Conservation (phyloP, 1,140 invertebrate genomes). For the Cryptotermes secundus region DNA sequence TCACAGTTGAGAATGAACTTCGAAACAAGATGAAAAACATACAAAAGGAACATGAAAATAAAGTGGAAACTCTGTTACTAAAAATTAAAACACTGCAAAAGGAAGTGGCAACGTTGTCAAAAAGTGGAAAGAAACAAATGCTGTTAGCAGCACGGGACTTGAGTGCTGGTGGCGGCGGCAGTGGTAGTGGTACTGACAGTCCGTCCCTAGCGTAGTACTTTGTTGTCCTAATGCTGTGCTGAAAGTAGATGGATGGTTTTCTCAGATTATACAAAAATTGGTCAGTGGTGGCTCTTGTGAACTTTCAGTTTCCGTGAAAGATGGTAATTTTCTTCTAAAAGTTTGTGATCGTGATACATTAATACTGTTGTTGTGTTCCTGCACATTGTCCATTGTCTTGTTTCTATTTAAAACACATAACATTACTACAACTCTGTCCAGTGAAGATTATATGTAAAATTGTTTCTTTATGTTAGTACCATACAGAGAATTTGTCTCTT, state of each 20-base stretch:
- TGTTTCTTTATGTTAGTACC: no score
- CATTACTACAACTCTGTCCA: no score
- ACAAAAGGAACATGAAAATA: slow-evolving; percentile 78
- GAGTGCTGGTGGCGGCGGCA: slow-evolving; percentile 64
- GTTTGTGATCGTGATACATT: no score
- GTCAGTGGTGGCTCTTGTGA: no score
- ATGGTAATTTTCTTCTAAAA: no score
- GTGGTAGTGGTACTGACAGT: slow-evolving; percentile 74
- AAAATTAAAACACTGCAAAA: slow-evolving; percentile 77
- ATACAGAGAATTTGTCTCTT: no score
- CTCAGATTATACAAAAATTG: no score
- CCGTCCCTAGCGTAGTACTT: background rate
- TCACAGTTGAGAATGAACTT: slow-evolving; percentile 82
- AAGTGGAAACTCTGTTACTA: slow-evolving; percentile 73
- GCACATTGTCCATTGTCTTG: no score
- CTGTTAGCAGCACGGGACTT: slow-evolving; percentile 35
- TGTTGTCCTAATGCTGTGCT: background rate
- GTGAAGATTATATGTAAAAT: no score
- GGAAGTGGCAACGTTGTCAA: slow-evolving; percentile 81
- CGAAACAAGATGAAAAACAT: slow-evolving; percentile 79
- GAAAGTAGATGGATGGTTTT: background rate
- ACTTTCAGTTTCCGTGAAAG: no score
- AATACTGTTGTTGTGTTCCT: no score
- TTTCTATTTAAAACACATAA: no score
- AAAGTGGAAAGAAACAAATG: slow-evolving; percentile 65